Conservation (phyloP, 2,797 vertebrate genomes). For the Lates japonicus region DNA sequence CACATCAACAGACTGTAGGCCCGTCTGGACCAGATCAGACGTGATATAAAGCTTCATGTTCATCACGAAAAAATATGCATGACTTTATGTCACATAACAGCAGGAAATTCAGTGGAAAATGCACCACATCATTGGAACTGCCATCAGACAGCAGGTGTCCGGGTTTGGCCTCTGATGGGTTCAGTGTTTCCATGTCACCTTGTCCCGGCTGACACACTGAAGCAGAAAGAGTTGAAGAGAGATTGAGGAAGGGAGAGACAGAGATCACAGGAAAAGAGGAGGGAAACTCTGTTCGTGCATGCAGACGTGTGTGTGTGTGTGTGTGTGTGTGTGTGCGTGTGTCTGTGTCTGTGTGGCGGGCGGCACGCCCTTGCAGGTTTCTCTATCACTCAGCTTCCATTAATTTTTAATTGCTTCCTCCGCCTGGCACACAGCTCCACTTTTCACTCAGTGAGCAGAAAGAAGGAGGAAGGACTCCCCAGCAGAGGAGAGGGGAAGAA, state of each 20-base stretch:
- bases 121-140: neutral
- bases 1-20: neutral
- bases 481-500: conserved; percentile 56
- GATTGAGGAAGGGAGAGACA: conserved; percentile 35
- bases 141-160: neutral
- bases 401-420: conserved; percentile 95
- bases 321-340: conserved; percentile 42
- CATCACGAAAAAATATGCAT: neutral
- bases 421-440: conserved; percentile 84
- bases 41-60: neutral
- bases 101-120: neutral
- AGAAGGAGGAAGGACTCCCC: conserved; percentile 69
- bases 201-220: conserved; percentile 13
- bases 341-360: conserved; percentile 68
- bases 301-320: neutral
- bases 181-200: conserved; percentile 10
- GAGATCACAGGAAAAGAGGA: conserved; percentile 70
- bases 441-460: conserved; percentile 79
- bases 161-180: neutral
- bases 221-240: conserved; percentile 52
- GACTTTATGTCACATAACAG: neutral
- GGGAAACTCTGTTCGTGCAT: conserved; percentile 38
- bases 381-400: conserved; percentile 90
- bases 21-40: neutral
- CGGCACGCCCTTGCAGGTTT: conserved; percentile 90